phyloP scores from a whole-genome alignment of 2,113 vertebrate genomes.

The Callocephalon fimbriatum region DNA sequence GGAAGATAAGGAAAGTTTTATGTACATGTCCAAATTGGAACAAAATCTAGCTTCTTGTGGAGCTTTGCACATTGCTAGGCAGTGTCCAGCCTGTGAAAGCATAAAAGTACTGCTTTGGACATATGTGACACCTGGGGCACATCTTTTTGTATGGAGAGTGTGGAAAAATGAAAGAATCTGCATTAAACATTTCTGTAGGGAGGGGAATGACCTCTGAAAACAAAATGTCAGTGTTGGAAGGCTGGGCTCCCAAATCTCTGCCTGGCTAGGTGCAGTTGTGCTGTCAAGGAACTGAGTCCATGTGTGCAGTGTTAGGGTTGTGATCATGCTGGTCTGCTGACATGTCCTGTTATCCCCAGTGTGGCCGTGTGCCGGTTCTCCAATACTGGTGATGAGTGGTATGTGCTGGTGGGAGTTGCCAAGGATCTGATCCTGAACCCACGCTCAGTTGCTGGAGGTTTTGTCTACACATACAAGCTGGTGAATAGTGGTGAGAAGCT shows the following conservation, averaged over 20 bases:
- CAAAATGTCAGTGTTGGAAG: background rate
- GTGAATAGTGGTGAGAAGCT: conserved; percentile 90
- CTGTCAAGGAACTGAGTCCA: fast-evolving
- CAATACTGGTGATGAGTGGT: conserved; percentile 94
- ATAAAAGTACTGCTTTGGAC: background rate
- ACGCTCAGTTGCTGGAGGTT: conserved; percentile 90
- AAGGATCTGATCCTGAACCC: conserved; percentile 97
- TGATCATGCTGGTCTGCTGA: background rate
- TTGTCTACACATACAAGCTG: conserved; percentile 96
- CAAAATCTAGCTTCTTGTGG: background rate
- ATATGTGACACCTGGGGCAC: background rate
- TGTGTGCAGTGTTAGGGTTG: fast-evolving
- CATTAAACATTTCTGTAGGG: fast-evolving
- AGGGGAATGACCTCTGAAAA: background rate
- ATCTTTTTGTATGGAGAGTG: too few relatives aligned
- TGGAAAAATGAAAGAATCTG: background rate
- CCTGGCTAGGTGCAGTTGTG: background rate
- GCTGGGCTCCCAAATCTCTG: background rate
- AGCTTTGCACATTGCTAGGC: background rate
- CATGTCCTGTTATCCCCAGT: conserved; percentile 62
- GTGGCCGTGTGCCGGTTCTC: conserved; percentile 93
- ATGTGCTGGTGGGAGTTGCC: conserved; percentile 94
- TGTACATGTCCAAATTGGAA: background rate
- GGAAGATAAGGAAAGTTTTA: background rate
- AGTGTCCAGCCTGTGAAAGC: background rate